A percentile compares a stretch with the other conserved stretches of the same genome.
Conservation (phyloP, 2,888 invertebrate genomes). For the Tipula unca region DNA sequence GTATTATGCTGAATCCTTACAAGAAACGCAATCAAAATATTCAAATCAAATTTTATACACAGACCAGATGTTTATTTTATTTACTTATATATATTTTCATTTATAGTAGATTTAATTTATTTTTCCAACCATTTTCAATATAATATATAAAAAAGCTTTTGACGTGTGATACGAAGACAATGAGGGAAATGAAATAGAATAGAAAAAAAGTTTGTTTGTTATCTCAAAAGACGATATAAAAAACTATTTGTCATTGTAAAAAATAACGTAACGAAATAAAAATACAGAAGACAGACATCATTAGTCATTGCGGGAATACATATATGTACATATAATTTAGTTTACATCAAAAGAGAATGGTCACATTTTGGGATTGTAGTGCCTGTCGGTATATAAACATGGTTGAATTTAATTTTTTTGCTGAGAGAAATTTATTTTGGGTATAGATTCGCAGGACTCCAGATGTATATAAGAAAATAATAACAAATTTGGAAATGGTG, state of each 20-base stretch:
- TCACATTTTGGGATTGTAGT: neutral
- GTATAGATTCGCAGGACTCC: neutral
- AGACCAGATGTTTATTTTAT: neutral
- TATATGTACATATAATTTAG: no score
- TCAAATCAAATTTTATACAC: neutral
- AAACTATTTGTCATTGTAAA: slow-evolving; percentile 8
- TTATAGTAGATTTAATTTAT: neutral
- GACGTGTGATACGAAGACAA: neutral
- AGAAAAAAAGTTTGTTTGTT: neutral
- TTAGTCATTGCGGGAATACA: neutral
- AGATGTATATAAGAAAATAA: neutral
- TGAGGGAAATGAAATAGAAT: neutral
- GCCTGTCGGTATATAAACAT: neutral
- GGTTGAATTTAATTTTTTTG: neutral
- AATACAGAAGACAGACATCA: neutral
- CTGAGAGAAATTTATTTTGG: neutral
- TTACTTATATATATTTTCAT: neutral
- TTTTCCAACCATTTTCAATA: neutral
- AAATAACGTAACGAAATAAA: neutral
- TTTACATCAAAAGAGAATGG: slow-evolving; percentile 4
- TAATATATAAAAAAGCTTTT: neutral
- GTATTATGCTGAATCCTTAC: neutral
- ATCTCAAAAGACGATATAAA: neutral
- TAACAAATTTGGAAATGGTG: neutral
- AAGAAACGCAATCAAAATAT: neutral